Evolutionary conservation across 2,113 vertebrate species (phyloP).

Genomic region (Raja brachyura): DNA sequence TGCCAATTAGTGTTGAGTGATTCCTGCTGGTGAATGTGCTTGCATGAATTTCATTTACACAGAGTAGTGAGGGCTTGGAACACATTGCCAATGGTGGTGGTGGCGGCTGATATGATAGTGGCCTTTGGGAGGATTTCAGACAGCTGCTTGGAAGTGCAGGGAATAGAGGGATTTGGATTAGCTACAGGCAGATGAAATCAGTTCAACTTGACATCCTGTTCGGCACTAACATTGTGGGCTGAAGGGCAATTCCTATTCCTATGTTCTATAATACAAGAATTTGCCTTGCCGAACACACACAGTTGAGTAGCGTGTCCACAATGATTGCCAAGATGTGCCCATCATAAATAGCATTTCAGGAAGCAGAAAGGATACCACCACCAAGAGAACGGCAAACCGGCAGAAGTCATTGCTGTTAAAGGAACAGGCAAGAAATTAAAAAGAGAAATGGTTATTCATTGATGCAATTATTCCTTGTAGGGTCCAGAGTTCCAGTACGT

Average conservation of each 20-base stretch:
- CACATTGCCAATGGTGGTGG: no score
- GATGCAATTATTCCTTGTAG: neutral
- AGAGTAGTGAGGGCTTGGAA: no score
- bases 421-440: neutral
- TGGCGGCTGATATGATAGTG: no score
- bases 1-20: neutral
- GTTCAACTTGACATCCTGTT: no score
- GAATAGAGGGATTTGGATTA: no score
- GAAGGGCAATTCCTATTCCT: no score
- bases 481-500: slow-evolving; percentile 52
- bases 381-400: neutral
- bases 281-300: neutral
- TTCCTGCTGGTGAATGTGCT: neutral
- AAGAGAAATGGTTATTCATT: neutral
- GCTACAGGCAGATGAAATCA: no score
- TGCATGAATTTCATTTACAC: neutral
- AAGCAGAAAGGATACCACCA: neutral
- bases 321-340: neutral
- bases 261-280: neutral
- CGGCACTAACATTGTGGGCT: no score
- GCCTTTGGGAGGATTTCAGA: no score
- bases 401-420: neutral
- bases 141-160: no score
- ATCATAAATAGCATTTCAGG: neutral
- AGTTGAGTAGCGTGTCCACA: neutral